phyloP scores from a whole-genome alignment of 2,888 invertebrate species.

The Philhelius pedissequus region DNA sequence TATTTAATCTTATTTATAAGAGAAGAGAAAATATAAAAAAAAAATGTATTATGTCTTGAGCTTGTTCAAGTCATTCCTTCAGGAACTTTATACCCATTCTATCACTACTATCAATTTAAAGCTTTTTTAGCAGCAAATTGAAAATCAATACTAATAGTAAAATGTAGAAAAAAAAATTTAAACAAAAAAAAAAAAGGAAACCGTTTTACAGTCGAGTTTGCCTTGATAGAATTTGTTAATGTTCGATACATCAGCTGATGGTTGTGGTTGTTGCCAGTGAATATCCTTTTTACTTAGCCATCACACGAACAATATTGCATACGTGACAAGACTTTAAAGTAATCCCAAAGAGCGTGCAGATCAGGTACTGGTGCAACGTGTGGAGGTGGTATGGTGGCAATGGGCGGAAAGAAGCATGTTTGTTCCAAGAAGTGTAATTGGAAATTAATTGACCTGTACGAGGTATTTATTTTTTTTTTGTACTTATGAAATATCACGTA shows the following conservation, averaged over 20 bases:
- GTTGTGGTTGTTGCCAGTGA: background rate
- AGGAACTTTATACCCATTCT: background rate
- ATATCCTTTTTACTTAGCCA: conserved; percentile 16
- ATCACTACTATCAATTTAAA: conserved; percentile 8
- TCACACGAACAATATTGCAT: conserved; percentile 13
- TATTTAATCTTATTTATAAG: too few species aligned
- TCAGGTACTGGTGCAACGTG: background rate
- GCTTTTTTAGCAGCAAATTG: background rate
- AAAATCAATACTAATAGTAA: conserved; percentile 3
- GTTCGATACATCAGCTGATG: background rate
- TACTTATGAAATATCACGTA: background rate
- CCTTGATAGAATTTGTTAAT: conserved; percentile 47
- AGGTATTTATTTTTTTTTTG: background rate
- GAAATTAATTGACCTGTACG: conserved; percentile 14
- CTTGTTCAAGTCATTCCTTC: background rate
- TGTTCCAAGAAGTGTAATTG: conserved; percentile 6
- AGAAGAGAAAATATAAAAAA: too few species aligned
- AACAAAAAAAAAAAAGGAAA: background rate
- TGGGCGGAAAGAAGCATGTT: background rate
- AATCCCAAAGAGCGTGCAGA: background rate
- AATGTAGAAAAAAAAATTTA: background rate
- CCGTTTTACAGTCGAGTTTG: conserved; percentile 40
- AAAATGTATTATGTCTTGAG: too few species aligned
- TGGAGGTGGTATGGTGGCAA: background rate
- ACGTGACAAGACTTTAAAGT: background rate